These are phyloP conservation scores for Apeltes quadracus DNA, from an alignment of 2,113 vertebrate species.

Conservation along the genomic window DNA sequence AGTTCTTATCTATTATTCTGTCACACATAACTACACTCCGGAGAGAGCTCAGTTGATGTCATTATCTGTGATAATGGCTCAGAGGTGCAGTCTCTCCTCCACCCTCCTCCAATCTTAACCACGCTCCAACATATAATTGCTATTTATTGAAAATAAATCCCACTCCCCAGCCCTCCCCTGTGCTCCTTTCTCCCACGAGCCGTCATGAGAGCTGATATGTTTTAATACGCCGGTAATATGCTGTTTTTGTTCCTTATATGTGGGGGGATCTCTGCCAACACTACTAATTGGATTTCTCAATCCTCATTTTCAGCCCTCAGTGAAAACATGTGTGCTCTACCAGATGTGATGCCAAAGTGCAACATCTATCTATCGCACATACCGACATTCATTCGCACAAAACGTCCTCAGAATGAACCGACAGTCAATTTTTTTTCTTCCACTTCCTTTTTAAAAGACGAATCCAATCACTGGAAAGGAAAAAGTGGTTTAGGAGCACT, in stretches of 20 bases:
- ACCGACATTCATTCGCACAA: conserved; percentile 18
- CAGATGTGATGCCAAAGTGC: conserved; percentile 37
- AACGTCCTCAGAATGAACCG: background rate
- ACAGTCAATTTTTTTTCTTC: background rate
- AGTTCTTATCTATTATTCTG: conserved; percentile 68
- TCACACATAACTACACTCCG: conserved; percentile 68
- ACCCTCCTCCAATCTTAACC: conserved; percentile 6
- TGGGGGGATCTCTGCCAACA: conserved; percentile 16
- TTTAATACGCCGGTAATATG: conserved; percentile 50
- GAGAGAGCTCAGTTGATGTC: conserved; percentile 67
- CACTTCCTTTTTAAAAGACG: background rate
- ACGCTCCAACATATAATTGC: conserved; percentile 50
- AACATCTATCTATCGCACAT: conserved; percentile 13
- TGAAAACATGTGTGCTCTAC: conserved; percentile 43
- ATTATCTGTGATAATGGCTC: conserved; percentile 74
- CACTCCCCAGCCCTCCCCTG: conserved; percentile 13
- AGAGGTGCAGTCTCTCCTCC: conserved; percentile 41
- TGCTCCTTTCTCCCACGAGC: conserved; percentile 19
- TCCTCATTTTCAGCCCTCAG: conserved; percentile 45
- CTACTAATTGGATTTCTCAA: conserved; percentile 57
- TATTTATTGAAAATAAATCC: conserved; percentile 69
- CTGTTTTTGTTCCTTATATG: conserved; percentile 6
- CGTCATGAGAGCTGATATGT: conserved; percentile 27
- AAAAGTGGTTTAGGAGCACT: background rate
- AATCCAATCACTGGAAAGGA: background rate